A percentile compares a stretch with the other conserved stretches of the same genome.
phyloP scores from a whole-genome alignment of 2,113 vertebrate genomes.

The Aegithalos caudatus region DNA sequence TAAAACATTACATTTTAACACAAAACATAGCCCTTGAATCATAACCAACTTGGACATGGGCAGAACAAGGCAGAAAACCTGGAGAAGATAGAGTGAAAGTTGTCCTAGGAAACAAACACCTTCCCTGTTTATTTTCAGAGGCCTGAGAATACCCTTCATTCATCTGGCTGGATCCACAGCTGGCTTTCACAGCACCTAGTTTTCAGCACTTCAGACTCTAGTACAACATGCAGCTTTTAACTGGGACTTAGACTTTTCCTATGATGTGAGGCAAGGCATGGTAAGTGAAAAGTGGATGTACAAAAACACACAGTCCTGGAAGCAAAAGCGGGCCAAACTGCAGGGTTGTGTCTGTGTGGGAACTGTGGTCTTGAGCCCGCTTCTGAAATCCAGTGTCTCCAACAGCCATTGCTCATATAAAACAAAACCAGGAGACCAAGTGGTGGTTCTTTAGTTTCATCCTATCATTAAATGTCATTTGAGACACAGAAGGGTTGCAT shows the following conservation, averaged over 20 bases:
- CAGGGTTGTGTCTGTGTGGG: rapidly evolving
- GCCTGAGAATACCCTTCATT: neutral
- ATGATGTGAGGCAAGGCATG: neutral
- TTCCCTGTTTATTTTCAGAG: neutral
- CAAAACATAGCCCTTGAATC: neutral
- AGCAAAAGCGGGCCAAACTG: neutral
- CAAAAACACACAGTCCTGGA: neutral
- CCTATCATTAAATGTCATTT: neutral
- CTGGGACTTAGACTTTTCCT: neutral
- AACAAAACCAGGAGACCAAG: neutral
- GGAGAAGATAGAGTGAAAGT: neutral
- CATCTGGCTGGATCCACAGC: neutral
- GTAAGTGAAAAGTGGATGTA: neutral
- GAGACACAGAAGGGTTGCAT: neutral
- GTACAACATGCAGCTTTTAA: neutral
- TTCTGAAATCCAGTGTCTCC: neutral
- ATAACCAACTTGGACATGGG: neutral
- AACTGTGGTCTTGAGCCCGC: neutral
- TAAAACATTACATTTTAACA: neutral
- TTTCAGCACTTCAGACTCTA: neutral
- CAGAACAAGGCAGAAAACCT: neutral
- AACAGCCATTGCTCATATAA: neutral
- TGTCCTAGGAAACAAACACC: rapidly evolving
- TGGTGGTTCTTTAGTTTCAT: neutral
- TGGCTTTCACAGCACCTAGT: neutral